These are phyloP conservation scores for Synergus umbraculus DNA, from an alignment of 2,888 invertebrate species.

Conservation along the genomic window DNA sequence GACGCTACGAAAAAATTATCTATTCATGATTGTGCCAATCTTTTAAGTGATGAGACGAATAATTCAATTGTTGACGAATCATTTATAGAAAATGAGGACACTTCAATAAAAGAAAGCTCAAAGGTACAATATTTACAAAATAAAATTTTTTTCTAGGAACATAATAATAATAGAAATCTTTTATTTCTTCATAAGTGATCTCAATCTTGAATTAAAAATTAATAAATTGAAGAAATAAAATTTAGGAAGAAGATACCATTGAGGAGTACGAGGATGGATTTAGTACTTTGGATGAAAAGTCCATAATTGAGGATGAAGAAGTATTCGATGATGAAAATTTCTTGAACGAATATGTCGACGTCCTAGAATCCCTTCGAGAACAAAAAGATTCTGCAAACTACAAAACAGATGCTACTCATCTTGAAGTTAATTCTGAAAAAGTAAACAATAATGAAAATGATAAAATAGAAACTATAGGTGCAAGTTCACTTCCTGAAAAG, in stretches of 20 bases:
- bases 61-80: constrained; percentile 5
- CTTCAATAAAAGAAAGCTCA: background rate
- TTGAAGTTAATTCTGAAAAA: constrained; percentile 14
- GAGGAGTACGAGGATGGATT: constrained; percentile 11
- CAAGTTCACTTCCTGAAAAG: constrained; percentile 24
- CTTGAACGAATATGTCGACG: background rate
- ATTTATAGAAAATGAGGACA: constrained; percentile 11
- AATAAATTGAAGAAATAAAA: background rate
- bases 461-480: constrained; percentile 38
- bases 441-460: constrained; percentile 39
- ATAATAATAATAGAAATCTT: background rate
- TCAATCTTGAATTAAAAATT: background rate
- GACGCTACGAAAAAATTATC: constrained; percentile 2
- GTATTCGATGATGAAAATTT: constrained; percentile 8
- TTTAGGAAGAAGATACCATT: constrained; percentile 4
- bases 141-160: background rate
- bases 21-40: background rate
- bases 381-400: background rate
- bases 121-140: background rate
- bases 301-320: constrained; percentile 15
- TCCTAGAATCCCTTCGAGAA: background rate
- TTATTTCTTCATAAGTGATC: background rate
- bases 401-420: background rate
- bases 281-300: constrained; percentile 14
- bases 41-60: constrained; percentile 7